Conservation (phyloP, 64 coral and sea anemone genomes). For the Montipora capricornis region DNA sequence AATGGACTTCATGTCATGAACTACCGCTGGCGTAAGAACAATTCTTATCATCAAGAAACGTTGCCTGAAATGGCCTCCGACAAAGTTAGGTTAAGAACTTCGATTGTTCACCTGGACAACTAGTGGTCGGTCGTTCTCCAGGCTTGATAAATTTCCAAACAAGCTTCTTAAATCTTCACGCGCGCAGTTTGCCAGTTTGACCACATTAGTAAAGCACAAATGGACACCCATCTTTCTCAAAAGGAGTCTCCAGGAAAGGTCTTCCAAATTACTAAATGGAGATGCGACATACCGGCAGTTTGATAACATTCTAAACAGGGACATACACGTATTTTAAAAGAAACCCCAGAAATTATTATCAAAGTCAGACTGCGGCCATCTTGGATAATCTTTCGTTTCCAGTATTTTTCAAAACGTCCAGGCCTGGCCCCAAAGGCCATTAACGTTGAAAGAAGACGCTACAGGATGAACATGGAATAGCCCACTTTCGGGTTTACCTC, state of each 20-base stretch:
- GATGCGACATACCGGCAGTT: conserved; percentile 37
- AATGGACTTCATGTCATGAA: too few relatives aligned
- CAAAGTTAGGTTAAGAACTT: neutral
- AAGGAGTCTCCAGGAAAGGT: conserved; percentile 44
- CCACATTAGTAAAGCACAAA: conserved; percentile 5
- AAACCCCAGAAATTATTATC: too few relatives aligned
- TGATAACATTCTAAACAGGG: conserved; percentile 14
- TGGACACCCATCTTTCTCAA: conserved; percentile 27
- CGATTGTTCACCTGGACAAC: conserved; percentile 16
- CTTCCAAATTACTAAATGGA: conserved; percentile 26
- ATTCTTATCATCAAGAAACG: too few relatives aligned
- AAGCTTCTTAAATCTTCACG: neutral
- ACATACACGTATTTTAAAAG: neutral
- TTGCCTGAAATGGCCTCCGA: too few relatives aligned
- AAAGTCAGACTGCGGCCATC: neutral
- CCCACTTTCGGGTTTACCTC: too few relatives aligned
- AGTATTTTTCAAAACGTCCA: neutral
- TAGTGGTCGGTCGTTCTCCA: neutral
- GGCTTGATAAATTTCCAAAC: neutral
- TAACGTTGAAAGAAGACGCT: too few relatives aligned
- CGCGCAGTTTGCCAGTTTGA: neutral
- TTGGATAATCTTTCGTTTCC: conserved; percentile 1
- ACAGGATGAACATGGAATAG: too few relatives aligned
- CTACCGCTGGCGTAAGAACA: too few relatives aligned
- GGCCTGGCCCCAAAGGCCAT: too few relatives aligned